Conservation (phyloP, 1,140 invertebrate species). For the Drosophila insularis region DNA sequence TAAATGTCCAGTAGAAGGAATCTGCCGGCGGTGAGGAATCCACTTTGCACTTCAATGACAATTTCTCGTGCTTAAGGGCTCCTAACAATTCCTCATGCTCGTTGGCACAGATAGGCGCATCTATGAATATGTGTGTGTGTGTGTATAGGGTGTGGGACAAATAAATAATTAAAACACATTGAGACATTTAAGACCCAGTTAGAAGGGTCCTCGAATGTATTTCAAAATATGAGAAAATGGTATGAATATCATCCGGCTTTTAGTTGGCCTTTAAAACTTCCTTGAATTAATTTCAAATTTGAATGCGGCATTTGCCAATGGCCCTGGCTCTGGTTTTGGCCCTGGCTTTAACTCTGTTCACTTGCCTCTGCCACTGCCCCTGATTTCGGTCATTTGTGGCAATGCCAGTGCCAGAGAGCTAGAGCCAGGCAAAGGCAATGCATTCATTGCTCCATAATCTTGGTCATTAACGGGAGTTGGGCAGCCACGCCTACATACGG, state of each 20-base stretch:
- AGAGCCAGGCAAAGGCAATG: constrained; percentile 57
- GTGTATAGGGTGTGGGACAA: constrained; percentile 10
- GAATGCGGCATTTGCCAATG: constrained; percentile 39
- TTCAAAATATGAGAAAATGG: constrained; percentile 10
- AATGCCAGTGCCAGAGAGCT: constrained; percentile 17
- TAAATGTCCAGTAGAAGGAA: constrained; percentile 94
- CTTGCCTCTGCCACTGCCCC: constrained; percentile 16
- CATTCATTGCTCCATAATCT: constrained; percentile 78
- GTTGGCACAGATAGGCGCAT: constrained; percentile 91
- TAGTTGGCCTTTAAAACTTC: constrained; percentile 43
- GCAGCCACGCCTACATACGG: constrained; percentile 35
- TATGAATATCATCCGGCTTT: background rate
- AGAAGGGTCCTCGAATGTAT: constrained; percentile 26
- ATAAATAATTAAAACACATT: constrained; percentile 69
- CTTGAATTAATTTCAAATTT: constrained; percentile 67
- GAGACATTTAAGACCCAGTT: constrained; percentile 58
- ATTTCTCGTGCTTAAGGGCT: constrained; percentile 92
- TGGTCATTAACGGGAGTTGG: constrained; percentile 66
- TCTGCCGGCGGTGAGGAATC: constrained; percentile 91
- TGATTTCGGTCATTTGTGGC: constrained; percentile 41
- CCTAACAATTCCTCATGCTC: constrained; percentile 90
- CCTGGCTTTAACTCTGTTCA: background rate
- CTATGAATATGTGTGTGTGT: constrained; percentile 82
- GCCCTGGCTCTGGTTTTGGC: constrained; percentile 15
- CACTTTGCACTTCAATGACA: constrained; percentile 91